Evolutionary conservation across 1,140 invertebrate species (phyloP).

Genomic region (Pseudomyrmex gracilis): DNA sequence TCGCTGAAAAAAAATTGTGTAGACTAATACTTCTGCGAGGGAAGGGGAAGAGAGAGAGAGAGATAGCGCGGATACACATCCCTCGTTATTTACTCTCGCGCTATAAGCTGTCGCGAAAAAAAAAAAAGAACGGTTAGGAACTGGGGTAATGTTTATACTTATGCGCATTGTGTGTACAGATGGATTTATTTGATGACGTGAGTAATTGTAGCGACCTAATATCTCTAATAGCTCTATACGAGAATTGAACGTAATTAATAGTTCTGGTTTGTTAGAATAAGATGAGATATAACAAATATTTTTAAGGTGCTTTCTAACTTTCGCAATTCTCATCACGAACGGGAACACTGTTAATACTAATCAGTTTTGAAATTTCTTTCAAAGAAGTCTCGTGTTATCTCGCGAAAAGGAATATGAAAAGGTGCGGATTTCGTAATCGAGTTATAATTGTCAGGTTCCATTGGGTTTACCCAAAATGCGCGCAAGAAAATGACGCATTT

Average conservation of each 20-base stretch:
- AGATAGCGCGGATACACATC: not conserved
- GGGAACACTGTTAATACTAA: slow-evolving; percentile 11
- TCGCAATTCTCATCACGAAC: not conserved
- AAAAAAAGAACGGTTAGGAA: slow-evolving; percentile 26
- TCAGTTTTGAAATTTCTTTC: slow-evolving; percentile 2
- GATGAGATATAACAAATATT: not conserved
- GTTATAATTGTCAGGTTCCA: slow-evolving; percentile 65
- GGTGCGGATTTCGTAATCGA: slow-evolving; percentile 60
- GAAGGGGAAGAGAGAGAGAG: not conserved
- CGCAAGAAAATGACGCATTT: slow-evolving; percentile 59
- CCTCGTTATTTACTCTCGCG: slow-evolving; percentile 72
- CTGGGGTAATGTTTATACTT: slow-evolving; percentile 44
- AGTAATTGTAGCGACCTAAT: slow-evolving; percentile 63
- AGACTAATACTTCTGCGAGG: slow-evolving; percentile 34
- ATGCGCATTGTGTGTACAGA: slow-evolving; percentile 43
- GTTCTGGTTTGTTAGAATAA: not conserved
- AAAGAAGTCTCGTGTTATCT: slow-evolving; percentile 3
- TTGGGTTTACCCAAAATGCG: slow-evolving; percentile 6
- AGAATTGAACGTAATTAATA: not conserved
- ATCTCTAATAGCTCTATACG: not conserved
- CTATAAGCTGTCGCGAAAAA: slow-evolving; percentile 72
- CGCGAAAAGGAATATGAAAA: slow-evolving; percentile 47
- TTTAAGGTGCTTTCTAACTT: slow-evolving; percentile 4
- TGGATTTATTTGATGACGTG: slow-evolving; percentile 71
- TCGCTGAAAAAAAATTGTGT: slow-evolving; percentile 60